phyloP scores from a whole-genome alignment of 64 coral and sea anemone genomes.

The Pocillopora damicornis region DNA sequence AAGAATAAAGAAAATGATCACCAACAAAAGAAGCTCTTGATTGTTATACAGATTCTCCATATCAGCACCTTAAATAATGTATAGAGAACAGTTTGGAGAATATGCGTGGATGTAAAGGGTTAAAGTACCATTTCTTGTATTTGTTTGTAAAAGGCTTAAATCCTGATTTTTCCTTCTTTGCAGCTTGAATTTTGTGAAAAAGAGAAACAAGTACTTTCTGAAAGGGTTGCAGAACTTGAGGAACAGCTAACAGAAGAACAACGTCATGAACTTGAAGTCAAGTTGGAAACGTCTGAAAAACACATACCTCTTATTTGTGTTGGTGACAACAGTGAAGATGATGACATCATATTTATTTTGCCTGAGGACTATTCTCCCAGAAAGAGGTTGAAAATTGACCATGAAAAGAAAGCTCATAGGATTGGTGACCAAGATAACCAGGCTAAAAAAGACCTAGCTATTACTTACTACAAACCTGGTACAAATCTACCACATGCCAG shows the following conservation, averaged over 20 bases:
- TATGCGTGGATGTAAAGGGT: too few relatives aligned
- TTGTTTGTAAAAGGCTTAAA: too few relatives aligned
- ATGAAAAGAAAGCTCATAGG: constrained; percentile 29
- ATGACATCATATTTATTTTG: constrained; percentile 74
- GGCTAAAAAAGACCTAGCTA: constrained; percentile 44
- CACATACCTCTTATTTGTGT: constrained; percentile 50
- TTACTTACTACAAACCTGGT: constrained; percentile 44
- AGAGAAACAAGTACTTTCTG: constrained; percentile 46
- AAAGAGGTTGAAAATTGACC: constrained; percentile 50
- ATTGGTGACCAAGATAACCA: neutral
- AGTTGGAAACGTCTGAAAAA: constrained; percentile 30
- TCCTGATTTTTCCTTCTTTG: neutral
- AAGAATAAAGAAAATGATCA: too few relatives aligned
- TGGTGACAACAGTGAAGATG: constrained; percentile 48
- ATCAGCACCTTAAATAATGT: too few relatives aligned
- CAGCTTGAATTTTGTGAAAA: constrained; percentile 79
- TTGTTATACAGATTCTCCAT: too few relatives aligned
- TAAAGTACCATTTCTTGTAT: too few relatives aligned
- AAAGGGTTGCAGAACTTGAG: constrained; percentile 49
- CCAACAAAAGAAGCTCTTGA: too few relatives aligned
- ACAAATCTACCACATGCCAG: constrained; percentile 83
- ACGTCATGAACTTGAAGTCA: constrained; percentile 43
- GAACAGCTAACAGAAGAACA: constrained; percentile 37
- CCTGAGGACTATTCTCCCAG: constrained; percentile 82
- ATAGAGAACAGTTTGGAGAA: too few relatives aligned